Evolutionary conservation across 2,888 invertebrate species (phyloP).

Genomic region (Calliscelio sp.): DNA sequence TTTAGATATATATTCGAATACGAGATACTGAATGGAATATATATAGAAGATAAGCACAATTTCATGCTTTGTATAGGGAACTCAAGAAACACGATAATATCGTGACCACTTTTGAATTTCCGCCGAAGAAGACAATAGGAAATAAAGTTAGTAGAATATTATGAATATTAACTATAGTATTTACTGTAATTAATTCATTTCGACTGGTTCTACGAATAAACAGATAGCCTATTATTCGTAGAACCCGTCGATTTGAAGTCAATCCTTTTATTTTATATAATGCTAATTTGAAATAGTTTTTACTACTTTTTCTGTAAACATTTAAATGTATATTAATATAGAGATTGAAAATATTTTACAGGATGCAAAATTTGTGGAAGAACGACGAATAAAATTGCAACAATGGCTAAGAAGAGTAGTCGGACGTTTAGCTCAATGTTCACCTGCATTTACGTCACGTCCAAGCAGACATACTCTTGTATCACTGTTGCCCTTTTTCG

Average conservation of each 20-base stretch:
- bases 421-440: constrained; percentile 89
- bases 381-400: constrained; percentile 93
- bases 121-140: constrained; percentile 97
- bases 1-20: constrained; percentile 92
- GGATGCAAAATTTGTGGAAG: constrained; percentile 95
- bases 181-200: no score
- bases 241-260: no score
- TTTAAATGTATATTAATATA: no score
- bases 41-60: constrained; percentile 97
- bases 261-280: no score
- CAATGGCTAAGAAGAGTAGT: constrained; percentile 94
- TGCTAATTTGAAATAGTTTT: no score
- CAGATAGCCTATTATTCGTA: no score
- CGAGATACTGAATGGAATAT: constrained; percentile 97
- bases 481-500: constrained; percentile 94
- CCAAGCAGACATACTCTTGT: constrained; percentile 92
- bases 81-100: constrained; percentile 93
- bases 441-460: constrained; percentile 92
- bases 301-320: no score
- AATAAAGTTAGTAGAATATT: constrained; percentile 90
- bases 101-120: constrained; percentile 94
- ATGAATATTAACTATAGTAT: no score
- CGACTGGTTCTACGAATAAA: no score
- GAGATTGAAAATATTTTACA: no score
- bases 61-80: constrained; percentile 93